phyloP scores from a whole-genome alignment of 1,140 invertebrate species.

The Drosophila auraria region DNA sequence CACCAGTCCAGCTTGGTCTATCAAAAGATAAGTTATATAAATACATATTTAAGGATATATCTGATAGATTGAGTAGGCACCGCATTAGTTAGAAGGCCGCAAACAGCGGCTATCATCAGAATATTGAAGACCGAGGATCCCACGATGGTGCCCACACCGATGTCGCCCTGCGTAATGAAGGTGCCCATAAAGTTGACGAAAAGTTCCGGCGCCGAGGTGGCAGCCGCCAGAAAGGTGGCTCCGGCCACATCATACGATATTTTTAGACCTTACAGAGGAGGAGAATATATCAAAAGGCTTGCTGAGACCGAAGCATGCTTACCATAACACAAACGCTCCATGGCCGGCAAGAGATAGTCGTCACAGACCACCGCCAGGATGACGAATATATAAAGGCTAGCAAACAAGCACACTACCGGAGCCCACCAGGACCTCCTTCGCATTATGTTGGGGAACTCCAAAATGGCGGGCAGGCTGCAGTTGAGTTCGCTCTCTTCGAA shows the following conservation, averaged over 20 bases:
- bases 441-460: slow-evolving; percentile 92
- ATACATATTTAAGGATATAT: background rate
- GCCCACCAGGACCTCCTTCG: slow-evolving; percentile 88
- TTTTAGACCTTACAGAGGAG: slow-evolving; percentile 87
- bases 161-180: slow-evolving; percentile 93
- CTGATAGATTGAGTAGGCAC: slow-evolving; percentile 4
- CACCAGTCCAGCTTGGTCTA: slow-evolving; percentile 88
- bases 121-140: slow-evolving; percentile 97
- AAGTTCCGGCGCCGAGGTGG: slow-evolving; percentile 96
- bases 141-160: slow-evolving; percentile 95
- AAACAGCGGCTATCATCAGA: slow-evolving; percentile 94
- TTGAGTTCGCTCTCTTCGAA: slow-evolving; percentile 62
- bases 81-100: slow-evolving; percentile 88
- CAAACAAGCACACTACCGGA: slow-evolving; percentile 90
- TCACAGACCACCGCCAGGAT: slow-evolving; percentile 93
- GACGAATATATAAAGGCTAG: slow-evolving; percentile 92
- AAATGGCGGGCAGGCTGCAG: slow-evolving; percentile 90
- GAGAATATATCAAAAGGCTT: too few relatives aligned
- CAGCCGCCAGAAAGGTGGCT: slow-evolving; percentile 97
- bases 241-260: slow-evolving; percentile 93
- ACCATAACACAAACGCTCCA: slow-evolving; percentile 94
- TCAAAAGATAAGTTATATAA: background rate
- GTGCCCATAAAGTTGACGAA: slow-evolving; percentile 96
- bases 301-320: too few relatives aligned
- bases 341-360: slow-evolving; percentile 94